Conservation (phyloP, 1,140 invertebrate species). For the Tetranychus cinnabarinus region DNA sequence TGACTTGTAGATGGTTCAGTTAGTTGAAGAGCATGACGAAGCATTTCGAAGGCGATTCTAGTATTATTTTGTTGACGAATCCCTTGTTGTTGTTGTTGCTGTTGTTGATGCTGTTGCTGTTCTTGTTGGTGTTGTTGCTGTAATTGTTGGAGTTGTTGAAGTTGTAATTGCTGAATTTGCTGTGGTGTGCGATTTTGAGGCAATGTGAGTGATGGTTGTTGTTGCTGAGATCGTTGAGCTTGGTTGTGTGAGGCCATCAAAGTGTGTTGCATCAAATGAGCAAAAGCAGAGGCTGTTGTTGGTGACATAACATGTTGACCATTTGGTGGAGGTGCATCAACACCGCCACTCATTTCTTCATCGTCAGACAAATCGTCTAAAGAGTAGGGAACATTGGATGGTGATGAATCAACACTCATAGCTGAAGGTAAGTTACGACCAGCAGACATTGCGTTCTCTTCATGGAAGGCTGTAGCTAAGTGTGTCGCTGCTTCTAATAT, state of each 20-base stretch:
- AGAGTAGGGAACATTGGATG: not conserved
- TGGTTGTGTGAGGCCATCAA: not conserved
- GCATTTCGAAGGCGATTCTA: not conserved
- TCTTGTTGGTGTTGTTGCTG: not conserved
- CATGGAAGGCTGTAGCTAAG: constrained; percentile 8
- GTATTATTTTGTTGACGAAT: not conserved
- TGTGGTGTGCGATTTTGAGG: not conserved
- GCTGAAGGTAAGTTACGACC: too few species aligned
- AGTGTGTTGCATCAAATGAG: not conserved
- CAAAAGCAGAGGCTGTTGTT: not conserved
- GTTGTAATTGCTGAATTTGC: not conserved
- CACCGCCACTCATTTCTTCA: constrained; percentile 1
- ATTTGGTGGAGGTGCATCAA: not conserved
- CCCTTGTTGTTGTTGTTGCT: not conserved
- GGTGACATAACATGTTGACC: not conserved
- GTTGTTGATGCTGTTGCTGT: not conserved
- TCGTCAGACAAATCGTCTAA: constrained; percentile 7
- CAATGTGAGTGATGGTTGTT: not conserved
- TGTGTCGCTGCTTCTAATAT: constrained; percentile 6
- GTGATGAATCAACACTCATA: too few species aligned
- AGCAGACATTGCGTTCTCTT: not conserved
- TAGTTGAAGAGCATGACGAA: not conserved
- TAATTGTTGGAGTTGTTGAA: not conserved
- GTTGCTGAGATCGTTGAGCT: not conserved
- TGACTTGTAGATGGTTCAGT: not conserved